A percentile compares a stretch with the other conserved stretches of the same genome.
These are phyloP conservation scores for Hippocampus barbouri DNA, from an alignment of 2,113 vertebrate species.

Conservation along the genomic window DNA sequence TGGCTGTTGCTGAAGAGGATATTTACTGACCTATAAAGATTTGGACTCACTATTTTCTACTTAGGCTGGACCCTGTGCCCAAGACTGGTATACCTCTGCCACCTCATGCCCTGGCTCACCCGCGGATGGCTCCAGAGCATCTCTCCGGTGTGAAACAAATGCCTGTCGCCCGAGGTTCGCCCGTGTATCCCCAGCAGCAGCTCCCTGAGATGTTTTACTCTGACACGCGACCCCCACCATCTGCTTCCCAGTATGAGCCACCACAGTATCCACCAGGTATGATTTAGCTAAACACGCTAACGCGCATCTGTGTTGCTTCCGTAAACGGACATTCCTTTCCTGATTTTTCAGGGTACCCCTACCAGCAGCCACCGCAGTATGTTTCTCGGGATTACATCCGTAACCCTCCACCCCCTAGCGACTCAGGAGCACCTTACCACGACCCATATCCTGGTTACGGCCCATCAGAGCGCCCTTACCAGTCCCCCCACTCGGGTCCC, in stretches of 20 bases:
- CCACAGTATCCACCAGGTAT: conserved; percentile 83
- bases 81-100: conserved; percentile 83
- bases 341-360: conserved; percentile 78
- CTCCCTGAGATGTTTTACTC: conserved; percentile 86
- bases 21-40: neutral
- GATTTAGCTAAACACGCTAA: neutral
- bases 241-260: conserved; percentile 85
- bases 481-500: conserved; percentile 74
- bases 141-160: conserved; percentile 83
- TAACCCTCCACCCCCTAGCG: conserved; percentile 70
- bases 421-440: conserved; percentile 81
- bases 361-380: conserved; percentile 82
- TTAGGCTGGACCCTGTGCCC: conserved; percentile 80
- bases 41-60: neutral
- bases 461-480: conserved; percentile 83
- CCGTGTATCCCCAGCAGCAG: conserved; percentile 75
- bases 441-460: conserved; percentile 84
- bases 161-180: conserved; percentile 81
- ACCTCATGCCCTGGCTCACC: conserved; percentile 76
- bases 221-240: conserved; percentile 77
- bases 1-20: neutral
- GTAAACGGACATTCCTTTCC: neutral
- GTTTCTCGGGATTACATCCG: conserved; percentile 79
- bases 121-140: conserved; percentile 79
- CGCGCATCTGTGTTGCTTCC: neutral